Evolutionary conservation across 2,113 vertebrate genomes (phyloP).

Genomic region (rat (Rattus norvegicus)): DNA sequence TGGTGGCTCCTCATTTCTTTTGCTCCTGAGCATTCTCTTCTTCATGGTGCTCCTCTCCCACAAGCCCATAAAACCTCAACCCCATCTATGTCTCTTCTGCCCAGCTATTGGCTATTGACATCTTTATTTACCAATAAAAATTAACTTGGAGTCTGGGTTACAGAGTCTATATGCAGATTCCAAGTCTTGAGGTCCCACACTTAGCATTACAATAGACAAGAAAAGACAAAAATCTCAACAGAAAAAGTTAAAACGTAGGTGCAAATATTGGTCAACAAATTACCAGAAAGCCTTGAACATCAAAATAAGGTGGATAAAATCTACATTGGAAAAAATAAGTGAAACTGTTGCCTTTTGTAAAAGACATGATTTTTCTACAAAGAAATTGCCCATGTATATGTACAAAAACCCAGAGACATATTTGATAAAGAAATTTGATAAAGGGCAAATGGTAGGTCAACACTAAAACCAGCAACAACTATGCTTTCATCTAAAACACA

Average conservation of each 20-base stretch:
- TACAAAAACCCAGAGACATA: neutral
- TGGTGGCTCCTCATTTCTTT: too few relatives aligned
- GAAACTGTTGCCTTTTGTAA: neutral
- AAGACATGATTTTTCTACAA: neutral
- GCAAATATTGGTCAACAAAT: neutral
- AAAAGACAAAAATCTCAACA: too few relatives aligned
- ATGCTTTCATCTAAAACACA: neutral
- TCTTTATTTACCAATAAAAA: too few relatives aligned
- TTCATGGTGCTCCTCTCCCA: too few relatives aligned
- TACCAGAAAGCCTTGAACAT: neutral
- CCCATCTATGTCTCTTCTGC: too few relatives aligned
- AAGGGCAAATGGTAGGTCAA: neutral
- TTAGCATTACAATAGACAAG: too few relatives aligned
- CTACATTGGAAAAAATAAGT: neutral
- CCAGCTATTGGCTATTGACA: too few relatives aligned
- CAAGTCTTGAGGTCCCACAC: too few relatives aligned
- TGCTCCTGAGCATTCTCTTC: too few relatives aligned
- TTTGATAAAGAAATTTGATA: neutral
- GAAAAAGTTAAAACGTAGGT: neutral
- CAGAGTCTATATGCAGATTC: too few relatives aligned
- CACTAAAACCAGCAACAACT: neutral
- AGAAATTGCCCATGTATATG: neutral
- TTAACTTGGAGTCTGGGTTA: too few relatives aligned
- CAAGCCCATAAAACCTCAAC: too few relatives aligned
- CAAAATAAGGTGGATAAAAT: neutral